Evolutionary conservation across 1,140 invertebrate species (phyloP).

Genomic region (Meloidogyne floridensis): DNA sequence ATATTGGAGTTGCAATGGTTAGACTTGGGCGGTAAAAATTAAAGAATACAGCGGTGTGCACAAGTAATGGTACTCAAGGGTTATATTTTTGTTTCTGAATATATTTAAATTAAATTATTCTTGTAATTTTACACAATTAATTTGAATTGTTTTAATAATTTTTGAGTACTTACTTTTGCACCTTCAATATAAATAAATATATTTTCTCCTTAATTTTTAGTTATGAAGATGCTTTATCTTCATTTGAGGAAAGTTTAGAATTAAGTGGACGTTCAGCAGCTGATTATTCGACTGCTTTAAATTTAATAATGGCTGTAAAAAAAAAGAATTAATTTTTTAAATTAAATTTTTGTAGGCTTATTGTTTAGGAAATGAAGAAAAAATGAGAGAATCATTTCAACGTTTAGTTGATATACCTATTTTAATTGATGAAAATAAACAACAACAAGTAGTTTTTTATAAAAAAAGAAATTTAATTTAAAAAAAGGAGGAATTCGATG

Average conservation of each 20-base stretch:
- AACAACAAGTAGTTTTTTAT: conserved; percentile 25
- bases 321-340: not conserved
- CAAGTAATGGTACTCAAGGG: too few species aligned
- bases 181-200: not conserved
- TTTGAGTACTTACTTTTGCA: too few species aligned
- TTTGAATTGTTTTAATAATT: too few species aligned
- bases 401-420: conserved; percentile 84
- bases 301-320: conserved; percentile 79
- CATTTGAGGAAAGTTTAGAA: conserved; percentile 96
- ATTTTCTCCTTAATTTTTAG: conserved; percentile 68
- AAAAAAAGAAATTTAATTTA: conserved; percentile 16
- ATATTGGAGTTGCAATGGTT: conserved; percentile 92
- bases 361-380: conserved; percentile 86
- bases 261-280: conserved; percentile 66
- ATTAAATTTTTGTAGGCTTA: conserved; percentile 72
- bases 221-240: conserved; percentile 88
- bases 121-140: too few species aligned
- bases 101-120: too few species aligned
- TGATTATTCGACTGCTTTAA: conserved; percentile 84
- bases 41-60: not conserved
- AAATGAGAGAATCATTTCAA: conserved; percentile 88
- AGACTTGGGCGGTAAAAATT: conserved; percentile 76
- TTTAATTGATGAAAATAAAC: conserved; percentile 69
- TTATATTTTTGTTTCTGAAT: too few species aligned
- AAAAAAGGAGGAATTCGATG: conserved; percentile 61